Evolutionary conservation across 2,888 invertebrate genomes (phyloP), one percentile per base, ranked within the genome.

Genomic region (Blomia tropicalis): DNA sequence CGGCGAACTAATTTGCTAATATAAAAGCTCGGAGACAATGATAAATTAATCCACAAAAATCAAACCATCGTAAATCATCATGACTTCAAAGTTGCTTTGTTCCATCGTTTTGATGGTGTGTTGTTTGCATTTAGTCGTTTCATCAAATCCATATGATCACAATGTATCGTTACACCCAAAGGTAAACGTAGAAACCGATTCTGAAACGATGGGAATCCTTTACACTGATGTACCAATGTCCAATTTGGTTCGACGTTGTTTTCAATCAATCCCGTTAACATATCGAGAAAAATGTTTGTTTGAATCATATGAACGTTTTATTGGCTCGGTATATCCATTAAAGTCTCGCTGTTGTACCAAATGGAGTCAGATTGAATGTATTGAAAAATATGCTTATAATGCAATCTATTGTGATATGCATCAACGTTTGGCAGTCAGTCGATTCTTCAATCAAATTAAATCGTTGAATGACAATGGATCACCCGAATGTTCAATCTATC

Each of bases 311-410:
- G 59, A 58, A 11, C 36, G 27, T 14, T 58, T 23, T 27, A 17
- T 23, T 25, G 43, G 43, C 2, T 14, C 23, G 14, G 2, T 43
- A n/a, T 58, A 41, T 14, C 59, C 59, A 23, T 7, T 22, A 41
- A 32, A 41, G n/a, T n/a, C 59, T 14, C 59, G 43, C 11, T 58
- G 59, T 22, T 58, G 59, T 22, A 41, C 59, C 51, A 58, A 58
- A 27, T 58, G 59, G 59, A 7, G 14, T 14, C 36, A 58, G n/a
- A 58, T 58, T 2, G 59, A 58, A 27, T 58, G 59, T 41, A 14
- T 58, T 14, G 4, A 51, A 14, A 36, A 25, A 23, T 58, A 43
- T 27, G 25, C 59, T 3, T 58, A n/a, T 17, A 58, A 58, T 41
- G n/a, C 2, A 2, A 43, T 43, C 43, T 58, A 58, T 27, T 58